phyloP scores from a whole-genome alignment of 2,113 vertebrate genomes.

The Oncorhynchus clarkii region DNA sequence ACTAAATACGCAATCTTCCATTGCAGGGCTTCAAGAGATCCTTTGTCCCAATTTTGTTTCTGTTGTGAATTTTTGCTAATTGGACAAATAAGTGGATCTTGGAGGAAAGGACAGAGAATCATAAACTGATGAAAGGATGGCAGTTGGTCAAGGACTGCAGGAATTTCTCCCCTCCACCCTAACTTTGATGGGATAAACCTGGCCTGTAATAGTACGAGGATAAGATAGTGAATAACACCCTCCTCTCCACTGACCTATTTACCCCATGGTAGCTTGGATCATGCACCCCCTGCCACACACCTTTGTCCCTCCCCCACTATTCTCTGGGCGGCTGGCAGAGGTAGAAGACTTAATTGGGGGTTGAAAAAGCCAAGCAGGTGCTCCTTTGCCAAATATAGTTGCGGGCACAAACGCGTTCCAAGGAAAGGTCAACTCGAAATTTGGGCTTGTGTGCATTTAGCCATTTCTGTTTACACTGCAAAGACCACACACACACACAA shows the following conservation, averaged over 20 bases:
- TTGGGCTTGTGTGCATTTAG: conserved; percentile 13
- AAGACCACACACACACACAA: conserved; percentile 7
- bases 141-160: conserved; percentile 5
- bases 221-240: conserved; percentile 26
- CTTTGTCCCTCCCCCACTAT: conserved; percentile 4
- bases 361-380: conserved; percentile 32
- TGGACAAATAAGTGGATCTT: conserved; percentile 44
- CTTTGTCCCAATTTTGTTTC: conserved; percentile 31
- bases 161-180: conserved; percentile 6
- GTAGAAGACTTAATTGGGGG: conserved; percentile 46
- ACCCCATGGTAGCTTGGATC: conserved; percentile 31
- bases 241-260: background rate
- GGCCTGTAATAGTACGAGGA: conserved; percentile 23
- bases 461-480: conserved; percentile 28
- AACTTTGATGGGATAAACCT: conserved; percentile 28
- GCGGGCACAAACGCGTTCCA: conserved; percentile 37
- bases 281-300: background rate
- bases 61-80: conserved; percentile 53
- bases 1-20: background rate
- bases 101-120: conserved; percentile 42
- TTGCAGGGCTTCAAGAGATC: conserved; percentile 61
- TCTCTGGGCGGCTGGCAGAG: conserved; percentile 40
- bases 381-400: background rate
- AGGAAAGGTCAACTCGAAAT: conserved; percentile 13
- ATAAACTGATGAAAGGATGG: conserved; percentile 44